Evolutionary conservation across 1,140 invertebrate species (phyloP).

Genomic region (Dufourea novaeangliae): DNA sequence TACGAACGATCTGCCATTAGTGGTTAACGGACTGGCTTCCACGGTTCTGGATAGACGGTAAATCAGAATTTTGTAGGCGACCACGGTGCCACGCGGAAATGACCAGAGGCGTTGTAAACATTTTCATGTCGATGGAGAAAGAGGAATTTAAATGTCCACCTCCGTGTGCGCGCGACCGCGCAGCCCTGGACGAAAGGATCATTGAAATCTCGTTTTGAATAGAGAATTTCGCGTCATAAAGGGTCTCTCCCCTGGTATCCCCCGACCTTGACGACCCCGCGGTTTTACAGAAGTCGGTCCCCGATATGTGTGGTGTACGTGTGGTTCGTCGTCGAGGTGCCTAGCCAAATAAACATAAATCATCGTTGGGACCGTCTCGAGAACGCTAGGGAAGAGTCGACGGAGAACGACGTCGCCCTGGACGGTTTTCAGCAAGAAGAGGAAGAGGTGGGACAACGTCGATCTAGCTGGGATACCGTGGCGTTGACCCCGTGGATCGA

Average conservation of each 20-base stretch:
- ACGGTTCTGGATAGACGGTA: not conserved
- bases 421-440: slow-evolving; percentile 22
- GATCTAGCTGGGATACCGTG: slow-evolving; percentile 44
- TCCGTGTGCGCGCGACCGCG: not conserved
- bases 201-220: slow-evolving; percentile 3
- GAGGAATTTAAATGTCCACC: slow-evolving; percentile 4
- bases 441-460: not conserved
- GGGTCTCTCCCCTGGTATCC: not conserved
- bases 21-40: not conserved
- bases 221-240: slow-evolving; percentile 7
- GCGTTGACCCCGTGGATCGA: slow-evolving; percentile 64
- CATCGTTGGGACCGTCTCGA: not conserved
- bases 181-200: too few species aligned
- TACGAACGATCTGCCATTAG: not conserved
- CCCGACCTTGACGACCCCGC: not conserved
- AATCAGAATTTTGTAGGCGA: not conserved
- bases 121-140: too few species aligned
- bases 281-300: slow-evolving; percentile 9
- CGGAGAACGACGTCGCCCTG: slow-evolving; percentile 5
- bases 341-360: slow-evolving; percentile 29
- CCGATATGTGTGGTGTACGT: not conserved
- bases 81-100: not conserved
- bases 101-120: not conserved
- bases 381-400: not conserved
- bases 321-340: not conserved